Conservation (phyloP, 2,888 invertebrate genomes). For the Cerastis leucographa region DNA sequence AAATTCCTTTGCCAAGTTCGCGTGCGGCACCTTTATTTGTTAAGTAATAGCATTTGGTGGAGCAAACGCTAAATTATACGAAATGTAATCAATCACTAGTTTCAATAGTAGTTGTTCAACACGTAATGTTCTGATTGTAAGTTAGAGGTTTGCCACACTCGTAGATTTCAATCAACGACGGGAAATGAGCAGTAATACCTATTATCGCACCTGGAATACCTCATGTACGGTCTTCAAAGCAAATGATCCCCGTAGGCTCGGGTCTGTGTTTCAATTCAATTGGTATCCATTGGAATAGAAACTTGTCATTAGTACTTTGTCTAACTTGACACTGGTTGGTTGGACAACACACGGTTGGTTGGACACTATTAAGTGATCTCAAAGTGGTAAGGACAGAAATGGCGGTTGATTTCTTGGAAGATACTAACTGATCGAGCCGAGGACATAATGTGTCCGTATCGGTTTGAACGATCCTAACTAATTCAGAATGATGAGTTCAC, state of each 20-base stretch:
- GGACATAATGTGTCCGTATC: background rate
- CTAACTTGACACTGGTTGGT: background rate
- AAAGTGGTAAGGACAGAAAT: background rate
- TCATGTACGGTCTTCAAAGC: conserved; percentile 51
- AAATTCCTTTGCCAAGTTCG: conserved; percentile 31
- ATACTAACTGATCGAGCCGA: background rate
- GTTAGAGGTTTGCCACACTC: conserved; percentile 69
- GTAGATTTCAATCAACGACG: conserved; percentile 82
- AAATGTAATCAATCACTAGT: conserved; percentile 69
- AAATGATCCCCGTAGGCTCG: conserved; percentile 5
- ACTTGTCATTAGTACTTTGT: background rate
- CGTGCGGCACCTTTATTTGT: conserved; percentile 62
- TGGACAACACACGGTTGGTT: background rate
- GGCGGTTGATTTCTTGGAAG: background rate
- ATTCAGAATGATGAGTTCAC: background rate
- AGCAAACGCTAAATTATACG: conserved; percentile 34
- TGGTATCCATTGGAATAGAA: conserved; percentile 2
- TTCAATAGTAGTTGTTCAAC: conserved; percentile 68
- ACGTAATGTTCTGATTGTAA: conserved; percentile 63
- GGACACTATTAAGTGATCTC: background rate
- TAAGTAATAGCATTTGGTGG: conserved; percentile 48
- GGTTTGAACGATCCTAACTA: background rate
- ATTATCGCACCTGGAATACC: conserved; percentile 76
- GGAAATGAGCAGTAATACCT: conserved; percentile 86
- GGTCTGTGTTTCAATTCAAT: background rate